Conservation (phyloP, 2,888 invertebrate genomes). For the Blastobasis adustella region DNA sequence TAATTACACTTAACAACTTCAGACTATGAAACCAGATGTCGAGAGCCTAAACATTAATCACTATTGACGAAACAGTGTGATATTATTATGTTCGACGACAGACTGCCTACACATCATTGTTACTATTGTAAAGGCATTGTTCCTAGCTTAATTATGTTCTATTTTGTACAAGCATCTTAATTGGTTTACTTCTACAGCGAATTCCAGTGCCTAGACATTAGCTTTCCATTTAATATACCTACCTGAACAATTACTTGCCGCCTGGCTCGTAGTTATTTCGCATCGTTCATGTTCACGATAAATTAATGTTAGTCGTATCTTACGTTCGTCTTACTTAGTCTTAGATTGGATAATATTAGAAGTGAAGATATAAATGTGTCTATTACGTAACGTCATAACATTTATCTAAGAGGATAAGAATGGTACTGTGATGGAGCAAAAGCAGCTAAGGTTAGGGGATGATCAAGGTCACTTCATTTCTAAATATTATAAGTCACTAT, state of each 20-base stretch:
- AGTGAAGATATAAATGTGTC: neutral
- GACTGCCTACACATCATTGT: conserved; percentile 34
- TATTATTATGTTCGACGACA: neutral
- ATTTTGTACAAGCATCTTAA: conserved; percentile 54
- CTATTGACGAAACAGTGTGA: conserved; percentile 1
- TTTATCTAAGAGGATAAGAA: conserved; percentile 30
- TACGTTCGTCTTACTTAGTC: neutral
- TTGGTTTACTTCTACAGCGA: conserved; percentile 30
- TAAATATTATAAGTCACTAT: conserved; percentile 61
- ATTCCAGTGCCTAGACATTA: conserved; percentile 2
- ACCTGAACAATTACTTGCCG: neutral
- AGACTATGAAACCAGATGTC: no score
- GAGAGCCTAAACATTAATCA: neutral
- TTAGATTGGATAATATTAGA: neutral
- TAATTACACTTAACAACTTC: no score
- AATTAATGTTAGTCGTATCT: neutral
- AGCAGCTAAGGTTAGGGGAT: conserved; percentile 65
- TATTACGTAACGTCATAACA: neutral
- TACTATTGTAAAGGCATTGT: conserved; percentile 48
- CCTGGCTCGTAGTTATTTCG: neutral
- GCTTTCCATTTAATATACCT: neutral
- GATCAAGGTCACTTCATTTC: conserved; percentile 72
- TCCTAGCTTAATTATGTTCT: conserved; percentile 47
- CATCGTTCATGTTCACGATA: neutral
- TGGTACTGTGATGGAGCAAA: conserved; percentile 51